Percentiles rank a stretch among this genome's conserved stretches.
These are phyloP conservation scores for Hiodon tergisus DNA, from an alignment of 2,113 vertebrate genomes.

Conservation along the genomic window DNA sequence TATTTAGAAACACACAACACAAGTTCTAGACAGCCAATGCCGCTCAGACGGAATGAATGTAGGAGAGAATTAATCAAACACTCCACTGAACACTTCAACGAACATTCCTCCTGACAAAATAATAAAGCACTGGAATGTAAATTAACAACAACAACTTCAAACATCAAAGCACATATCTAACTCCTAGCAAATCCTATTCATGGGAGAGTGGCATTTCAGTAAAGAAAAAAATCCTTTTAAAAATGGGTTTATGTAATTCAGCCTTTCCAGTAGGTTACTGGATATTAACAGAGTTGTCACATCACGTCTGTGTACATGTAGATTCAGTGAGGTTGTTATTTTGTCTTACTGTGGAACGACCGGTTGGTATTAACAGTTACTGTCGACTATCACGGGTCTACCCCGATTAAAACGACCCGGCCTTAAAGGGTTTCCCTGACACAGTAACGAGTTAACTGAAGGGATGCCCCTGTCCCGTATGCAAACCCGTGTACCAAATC, in stretches of 20 bases:
- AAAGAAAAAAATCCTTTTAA: too few species aligned
- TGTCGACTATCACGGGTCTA: slow-evolving; percentile 52
- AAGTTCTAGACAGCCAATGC: slow-evolving; percentile 27
- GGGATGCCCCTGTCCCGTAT: slow-evolving; percentile 32
- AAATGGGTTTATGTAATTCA: too few species aligned
- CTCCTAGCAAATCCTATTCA: too few species aligned
- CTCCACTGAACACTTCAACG: slow-evolving; percentile 48
- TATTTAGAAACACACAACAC: slow-evolving; percentile 30
- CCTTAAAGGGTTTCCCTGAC: slow-evolving; percentile 35
- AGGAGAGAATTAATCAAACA: slow-evolving; percentile 41
- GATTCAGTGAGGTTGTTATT: slow-evolving; percentile 32
- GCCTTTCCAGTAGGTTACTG: neutral
- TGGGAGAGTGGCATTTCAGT: too few species aligned
- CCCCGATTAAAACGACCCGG: slow-evolving; percentile 44
- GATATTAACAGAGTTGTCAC: slow-evolving; percentile 63
- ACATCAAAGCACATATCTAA: too few species aligned
- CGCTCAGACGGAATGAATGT: slow-evolving; percentile 1
- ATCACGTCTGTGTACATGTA: slow-evolving; percentile 26
- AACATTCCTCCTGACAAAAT: slow-evolving; percentile 32
- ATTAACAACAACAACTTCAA: neutral
- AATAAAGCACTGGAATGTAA: neutral
- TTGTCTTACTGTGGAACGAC: slow-evolving; percentile 51
- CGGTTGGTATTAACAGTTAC: slow-evolving; percentile 61
- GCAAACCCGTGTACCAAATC: slow-evolving; percentile 46
- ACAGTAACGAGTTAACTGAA: slow-evolving; percentile 34